Conservation (phyloP, 1,140 invertebrate genomes). For the Trichomalopsis sarcophagae region DNA sequence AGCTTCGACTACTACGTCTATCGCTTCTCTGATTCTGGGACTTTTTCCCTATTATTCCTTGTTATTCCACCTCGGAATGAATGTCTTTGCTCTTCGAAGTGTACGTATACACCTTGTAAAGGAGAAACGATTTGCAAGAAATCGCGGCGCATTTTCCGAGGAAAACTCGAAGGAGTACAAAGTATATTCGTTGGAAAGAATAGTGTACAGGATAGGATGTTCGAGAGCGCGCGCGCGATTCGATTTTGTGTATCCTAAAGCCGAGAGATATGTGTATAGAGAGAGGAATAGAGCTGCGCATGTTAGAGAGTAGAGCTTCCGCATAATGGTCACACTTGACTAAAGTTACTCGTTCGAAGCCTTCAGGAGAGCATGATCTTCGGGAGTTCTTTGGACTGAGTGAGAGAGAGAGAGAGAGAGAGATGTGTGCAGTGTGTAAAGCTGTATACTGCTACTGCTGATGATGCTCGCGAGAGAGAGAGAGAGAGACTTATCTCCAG, state of each 20-base stretch:
- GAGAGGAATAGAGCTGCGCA: not conserved
- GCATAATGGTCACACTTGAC: conserved; percentile 69
- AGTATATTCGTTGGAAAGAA: not conserved
- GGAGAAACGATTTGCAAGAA: no score
- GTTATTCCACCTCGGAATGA: no score
- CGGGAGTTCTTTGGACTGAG: conserved; percentile 32
- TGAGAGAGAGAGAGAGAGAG: no score
- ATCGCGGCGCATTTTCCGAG: conserved; percentile 21
- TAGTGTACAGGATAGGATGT: not conserved
- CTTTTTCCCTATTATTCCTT: no score
- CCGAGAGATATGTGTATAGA: not conserved
- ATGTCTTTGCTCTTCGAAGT: no score
- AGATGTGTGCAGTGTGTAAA: no score
- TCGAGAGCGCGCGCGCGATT: not conserved
- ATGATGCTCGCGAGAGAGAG: not conserved
- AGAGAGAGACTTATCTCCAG: no score
- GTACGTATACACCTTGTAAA: no score
- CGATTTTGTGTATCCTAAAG: not conserved
- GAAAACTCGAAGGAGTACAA: conserved; percentile 14
- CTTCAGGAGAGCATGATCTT: conserved; percentile 64
- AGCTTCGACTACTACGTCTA: not conserved
- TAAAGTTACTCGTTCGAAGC: conserved; percentile 68
- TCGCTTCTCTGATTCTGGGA: no score
- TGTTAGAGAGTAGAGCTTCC: not conserved
- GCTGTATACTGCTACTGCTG: no score